Evolutionary conservation across 2,113 vertebrate species (phyloP).

Genomic region (Ageneiosus marmoratus): DNA sequence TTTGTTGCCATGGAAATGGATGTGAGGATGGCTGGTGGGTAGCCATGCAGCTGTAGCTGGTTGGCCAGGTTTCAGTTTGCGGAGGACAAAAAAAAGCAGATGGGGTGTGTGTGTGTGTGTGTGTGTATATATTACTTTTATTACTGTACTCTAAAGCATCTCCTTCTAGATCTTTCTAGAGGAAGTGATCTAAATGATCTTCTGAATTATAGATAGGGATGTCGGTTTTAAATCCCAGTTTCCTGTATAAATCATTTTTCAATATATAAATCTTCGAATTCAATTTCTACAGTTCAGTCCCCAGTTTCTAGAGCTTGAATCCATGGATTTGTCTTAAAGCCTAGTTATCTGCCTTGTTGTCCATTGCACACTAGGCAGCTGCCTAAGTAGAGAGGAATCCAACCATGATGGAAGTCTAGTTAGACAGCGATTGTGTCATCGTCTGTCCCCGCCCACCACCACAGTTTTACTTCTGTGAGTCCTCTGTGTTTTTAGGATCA

Average conservation of each 20-base stretch:
- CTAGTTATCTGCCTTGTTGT: no score
- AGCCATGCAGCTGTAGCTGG: slow-evolving; percentile 34
- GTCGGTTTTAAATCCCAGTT: neutral
- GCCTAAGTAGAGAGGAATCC: no score
- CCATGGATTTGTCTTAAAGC: no score
- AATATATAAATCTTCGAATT: neutral
- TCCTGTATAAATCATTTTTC: no score
- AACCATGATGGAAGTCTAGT: no score
- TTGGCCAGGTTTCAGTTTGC: slow-evolving; percentile 8
- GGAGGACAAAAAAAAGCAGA: neutral
- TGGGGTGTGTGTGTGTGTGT: neutral
- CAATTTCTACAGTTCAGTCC: neutral
- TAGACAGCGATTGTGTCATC: no score
- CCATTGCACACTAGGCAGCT: no score
- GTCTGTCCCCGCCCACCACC: no score
- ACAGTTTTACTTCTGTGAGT: no score
- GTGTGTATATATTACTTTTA: neutral
- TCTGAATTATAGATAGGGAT: neutral
- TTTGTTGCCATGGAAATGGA: slow-evolving; percentile 45
- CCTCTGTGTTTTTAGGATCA: no score
- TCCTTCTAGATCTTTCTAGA: neutral
- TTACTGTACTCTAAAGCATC: neutral
- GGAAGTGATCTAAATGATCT: neutral
- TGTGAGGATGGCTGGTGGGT: neutral
- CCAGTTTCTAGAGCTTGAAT: neutral